Evolutionary conservation across 1,140 invertebrate species (phyloP), one percentile per base, ranked within the genome.

Genomic region (Heliothis subflexa): DNA sequence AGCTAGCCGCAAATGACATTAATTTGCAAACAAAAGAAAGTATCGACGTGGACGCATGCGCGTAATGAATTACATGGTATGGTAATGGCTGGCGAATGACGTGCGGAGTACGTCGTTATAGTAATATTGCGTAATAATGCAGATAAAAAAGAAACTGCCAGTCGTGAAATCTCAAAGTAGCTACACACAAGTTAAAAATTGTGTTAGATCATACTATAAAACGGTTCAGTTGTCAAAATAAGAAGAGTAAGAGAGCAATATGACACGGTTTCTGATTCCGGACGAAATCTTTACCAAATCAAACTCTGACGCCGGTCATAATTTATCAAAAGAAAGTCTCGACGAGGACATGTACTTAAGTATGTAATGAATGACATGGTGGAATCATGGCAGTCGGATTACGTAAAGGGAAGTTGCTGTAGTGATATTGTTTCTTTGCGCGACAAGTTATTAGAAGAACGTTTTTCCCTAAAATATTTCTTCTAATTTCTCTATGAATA

Each of bases 11-110:
- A 33, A 33, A 33, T 57, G 55, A 18, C 55, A 25, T 57, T 57
- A 57, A 57, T 57, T 57, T 57, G 55, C 55, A 57, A 57, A 57
- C 55, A 57, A 57, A 57, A 57, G 55, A 57, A 12, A 25, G 21
- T 57, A 57, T 14, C 16, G 55, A 57, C 55, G 55, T 25, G 11
- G 18, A 12, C 55, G 55, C 55, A 13, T 25, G 55, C 52, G 21
- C 18, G 4, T 25, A 57, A 57, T 57, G 21, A 57, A 25, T 25
- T 57, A 57, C 55, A 57, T 57, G 55, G 18, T 21, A 12, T 25
- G 25, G 55, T 57, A 57, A 57, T 25, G 55, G 55, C 55, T 25
- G 55, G 11, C 55, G 10, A 57, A 57, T 57, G 55, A 57, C 55
- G 55, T 57, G 21, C 21, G 13, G 21, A 57, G 55, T 25, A 25